phyloP scores from a whole-genome alignment of 2,113 vertebrate species.

The Accipiter virgatus region DNA sequence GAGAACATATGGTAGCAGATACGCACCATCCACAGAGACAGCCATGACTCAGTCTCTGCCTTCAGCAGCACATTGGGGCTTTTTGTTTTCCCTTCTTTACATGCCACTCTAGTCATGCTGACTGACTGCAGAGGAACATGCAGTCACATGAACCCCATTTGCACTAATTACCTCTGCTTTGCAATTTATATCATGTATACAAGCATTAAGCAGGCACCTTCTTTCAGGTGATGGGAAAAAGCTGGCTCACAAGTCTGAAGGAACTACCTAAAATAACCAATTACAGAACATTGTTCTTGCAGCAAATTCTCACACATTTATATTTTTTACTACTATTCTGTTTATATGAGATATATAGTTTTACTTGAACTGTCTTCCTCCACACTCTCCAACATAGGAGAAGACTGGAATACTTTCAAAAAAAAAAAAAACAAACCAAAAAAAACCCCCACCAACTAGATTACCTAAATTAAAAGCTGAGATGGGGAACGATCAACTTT shows the following conservation, averaged over 20 bases:
- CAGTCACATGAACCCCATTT: background rate
- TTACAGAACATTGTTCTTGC: background rate
- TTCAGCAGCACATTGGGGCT: background rate
- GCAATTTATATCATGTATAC: background rate
- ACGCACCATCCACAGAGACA: rapidly evolving
- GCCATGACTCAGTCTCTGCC: background rate
- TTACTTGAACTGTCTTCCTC: background rate
- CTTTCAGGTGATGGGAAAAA: background rate
- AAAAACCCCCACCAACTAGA: no score
- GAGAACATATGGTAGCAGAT: background rate
- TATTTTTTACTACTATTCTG: background rate
- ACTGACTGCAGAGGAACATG: background rate
- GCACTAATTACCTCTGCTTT: background rate
- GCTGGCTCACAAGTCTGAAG: background rate
- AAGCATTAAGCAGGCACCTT: background rate
- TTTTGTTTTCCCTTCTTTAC: background rate
- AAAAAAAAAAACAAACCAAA: background rate
- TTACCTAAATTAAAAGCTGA: background rate
- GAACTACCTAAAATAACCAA: background rate
- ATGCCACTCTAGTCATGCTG: rapidly evolving
- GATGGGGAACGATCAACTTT: background rate
- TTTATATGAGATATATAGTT: background rate
- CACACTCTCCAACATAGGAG: background rate
- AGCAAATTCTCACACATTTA: background rate
- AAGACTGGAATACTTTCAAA: background rate